phyloP scores from a whole-genome alignment of 1,140 invertebrate genomes.

The Hormaphis cornu region DNA sequence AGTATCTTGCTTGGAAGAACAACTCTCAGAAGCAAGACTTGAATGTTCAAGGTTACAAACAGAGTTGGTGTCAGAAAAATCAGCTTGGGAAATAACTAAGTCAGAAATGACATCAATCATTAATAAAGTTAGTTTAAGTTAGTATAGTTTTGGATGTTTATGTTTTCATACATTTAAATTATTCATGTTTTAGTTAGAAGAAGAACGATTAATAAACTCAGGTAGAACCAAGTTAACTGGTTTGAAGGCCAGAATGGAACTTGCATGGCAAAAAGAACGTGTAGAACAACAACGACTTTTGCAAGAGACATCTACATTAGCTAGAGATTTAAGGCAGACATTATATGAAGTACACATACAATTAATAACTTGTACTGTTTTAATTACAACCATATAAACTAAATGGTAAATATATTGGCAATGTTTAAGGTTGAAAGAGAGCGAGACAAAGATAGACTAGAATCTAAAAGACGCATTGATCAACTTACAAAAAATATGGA shows the following conservation, averaged over 20 bases:
- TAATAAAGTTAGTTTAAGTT: constrained; percentile 60
- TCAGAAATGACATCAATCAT: constrained; percentile 83
- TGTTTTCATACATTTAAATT: neutral
- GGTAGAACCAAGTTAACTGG: constrained; percentile 76
- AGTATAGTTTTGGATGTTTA: neutral
- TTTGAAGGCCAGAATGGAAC: constrained; percentile 76
- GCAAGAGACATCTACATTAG: constrained; percentile 81
- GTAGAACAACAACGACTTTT: constrained; percentile 82
- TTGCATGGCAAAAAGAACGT: constrained; percentile 92
- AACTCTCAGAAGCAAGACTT: constrained; percentile 70
- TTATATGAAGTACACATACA: constrained; percentile 59
- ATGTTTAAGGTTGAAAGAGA: constrained; percentile 68
- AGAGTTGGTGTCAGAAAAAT: constrained; percentile 78
- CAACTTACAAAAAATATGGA: constrained; percentile 73
- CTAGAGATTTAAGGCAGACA: constrained; percentile 76
- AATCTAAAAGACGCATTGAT: constrained; percentile 73
- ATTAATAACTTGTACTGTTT: neutral
- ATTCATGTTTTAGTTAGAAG: constrained; percentile 55
- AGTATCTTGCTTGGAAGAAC: constrained; percentile 74
- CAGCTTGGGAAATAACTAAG: constrained; percentile 75
- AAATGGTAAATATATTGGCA: no score
- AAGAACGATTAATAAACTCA: constrained; percentile 65
- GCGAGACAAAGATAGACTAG: constrained; percentile 76
- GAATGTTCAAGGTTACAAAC: constrained; percentile 78
- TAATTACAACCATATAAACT: neutral